Percentiles rank a stretch among this genome's conserved stretches.
These are phyloP conservation scores for Mohoua ochrocephala DNA, from an alignment of 2,113 vertebrate species.

Conservation along the genomic window DNA sequence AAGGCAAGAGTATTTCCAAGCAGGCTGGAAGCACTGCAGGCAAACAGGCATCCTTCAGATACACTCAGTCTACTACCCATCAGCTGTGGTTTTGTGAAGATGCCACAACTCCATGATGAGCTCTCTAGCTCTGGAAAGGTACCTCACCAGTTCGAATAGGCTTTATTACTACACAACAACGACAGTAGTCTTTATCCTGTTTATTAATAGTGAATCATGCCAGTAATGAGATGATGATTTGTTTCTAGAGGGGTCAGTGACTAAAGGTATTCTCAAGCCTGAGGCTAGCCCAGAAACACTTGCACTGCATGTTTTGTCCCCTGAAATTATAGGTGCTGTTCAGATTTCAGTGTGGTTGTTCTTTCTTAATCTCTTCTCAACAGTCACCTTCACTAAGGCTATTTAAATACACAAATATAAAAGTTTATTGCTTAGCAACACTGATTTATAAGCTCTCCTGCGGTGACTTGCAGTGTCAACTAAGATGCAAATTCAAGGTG, in stretches of 20 bases:
- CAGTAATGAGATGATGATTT: background rate
- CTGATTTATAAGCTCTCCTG: background rate
- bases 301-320: rapidly evolving
- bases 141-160: background rate
- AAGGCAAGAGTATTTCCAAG: background rate
- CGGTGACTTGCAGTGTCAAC: background rate
- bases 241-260: background rate
- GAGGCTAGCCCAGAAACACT: background rate
- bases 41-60: background rate
- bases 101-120: background rate
- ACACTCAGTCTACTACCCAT: rapidly evolving
- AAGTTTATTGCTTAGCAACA: background rate
- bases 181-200: background rate
- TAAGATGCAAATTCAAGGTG: background rate
- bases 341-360: background rate
- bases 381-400: background rate
- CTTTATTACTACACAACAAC: background rate
- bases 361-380: background rate
- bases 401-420: background rate
- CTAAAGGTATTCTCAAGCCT: background rate
- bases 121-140: background rate
- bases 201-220: background rate
- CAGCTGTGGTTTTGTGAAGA: background rate
- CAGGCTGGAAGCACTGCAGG: background rate
- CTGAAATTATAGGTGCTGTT: background rate